Evolutionary conservation across 2,797 vertebrate genomes (phyloP), one percentile per base, ranked within the genome.

Genomic region (Masticophis lateralis): DNA sequence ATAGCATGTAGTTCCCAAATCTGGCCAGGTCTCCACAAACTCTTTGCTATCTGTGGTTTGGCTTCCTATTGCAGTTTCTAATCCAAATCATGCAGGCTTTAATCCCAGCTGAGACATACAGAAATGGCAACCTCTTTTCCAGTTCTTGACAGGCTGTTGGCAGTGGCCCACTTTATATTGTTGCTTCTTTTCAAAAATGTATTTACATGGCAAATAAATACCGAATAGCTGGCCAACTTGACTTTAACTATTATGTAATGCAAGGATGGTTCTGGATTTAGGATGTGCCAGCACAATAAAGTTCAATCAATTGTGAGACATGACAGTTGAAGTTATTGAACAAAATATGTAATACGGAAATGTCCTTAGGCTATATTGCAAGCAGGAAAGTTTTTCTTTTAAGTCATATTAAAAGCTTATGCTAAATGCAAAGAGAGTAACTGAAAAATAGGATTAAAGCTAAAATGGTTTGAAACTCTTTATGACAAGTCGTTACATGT

Each of bases 361-460:
- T 59, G 25, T 27, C 27, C 27, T 56, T 87, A 51, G 53, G 25
- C 22, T 32, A 66, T 55, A 27, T 51, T 16, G 28, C 86, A 92
- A 5, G 88, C 53, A 32, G 57, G n/a, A 90, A 53, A 91, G 94
- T 90, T 5, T 47, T 74, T 83, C 86, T 66, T 86, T 59, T 92
- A 93, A 95, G 92, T 93, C 55, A 1, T 87, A 91, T 94, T 2
- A 88, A 95, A 97, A 93, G 10, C 88, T 25, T 37, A 89, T 93
- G 91, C 90, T 91, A 0, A 93, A 93, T 96, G 92, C 93, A 87
- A 83, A 94, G 89, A 97, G 95, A 97, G 94, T 90, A 95, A 95
- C 95, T 95, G 93, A 90, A 96, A 96, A 95, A 89, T 92, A 96
- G 94, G 96, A 91, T 91, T 88, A 59, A 86, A 74, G 59, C 28